Conservation (phyloP, 2,888 invertebrate genomes). For the Melanophora roralis region DNA sequence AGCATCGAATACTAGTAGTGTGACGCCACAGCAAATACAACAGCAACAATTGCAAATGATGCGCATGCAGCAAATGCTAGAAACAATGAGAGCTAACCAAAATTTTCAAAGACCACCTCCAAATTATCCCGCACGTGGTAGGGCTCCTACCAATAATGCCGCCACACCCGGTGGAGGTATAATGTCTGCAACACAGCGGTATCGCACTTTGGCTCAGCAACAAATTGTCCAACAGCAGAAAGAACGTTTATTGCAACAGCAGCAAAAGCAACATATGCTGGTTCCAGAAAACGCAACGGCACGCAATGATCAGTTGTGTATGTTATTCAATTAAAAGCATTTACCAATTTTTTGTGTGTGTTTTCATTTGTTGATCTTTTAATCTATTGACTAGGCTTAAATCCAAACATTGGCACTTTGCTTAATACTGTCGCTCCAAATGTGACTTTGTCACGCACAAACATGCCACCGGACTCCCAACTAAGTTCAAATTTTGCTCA, state of each 20-base stretch:
- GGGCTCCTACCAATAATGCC: conserved; percentile 73
- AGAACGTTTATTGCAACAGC: conserved; percentile 85
- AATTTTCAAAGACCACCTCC: conserved; percentile 77
- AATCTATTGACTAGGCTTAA: conserved; percentile 69
- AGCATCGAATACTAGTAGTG: conserved; percentile 28
- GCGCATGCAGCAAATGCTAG: conserved; percentile 67
- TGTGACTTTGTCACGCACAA: conserved; percentile 88
- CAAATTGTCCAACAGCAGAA: conserved; percentile 74
- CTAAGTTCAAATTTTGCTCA: conserved; percentile 82
- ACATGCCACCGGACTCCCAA: conserved; percentile 80
- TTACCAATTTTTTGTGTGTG: background rate
- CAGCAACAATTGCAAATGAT: conserved; percentile 70
- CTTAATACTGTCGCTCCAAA: conserved; percentile 90
- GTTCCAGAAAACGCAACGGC: conserved; percentile 87
- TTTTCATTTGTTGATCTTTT: background rate
- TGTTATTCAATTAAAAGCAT: conserved; percentile 49
- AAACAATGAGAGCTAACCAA: conserved; percentile 70
- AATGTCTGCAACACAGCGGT: conserved; percentile 68
- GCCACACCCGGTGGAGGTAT: conserved; percentile 71
- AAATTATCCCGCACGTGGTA: conserved; percentile 73
- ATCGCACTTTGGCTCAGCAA: conserved; percentile 71
- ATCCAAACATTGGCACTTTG: conserved; percentile 87
- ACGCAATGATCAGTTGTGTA: conserved; percentile 75
- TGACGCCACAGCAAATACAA: conserved; percentile 63
- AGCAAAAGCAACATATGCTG: conserved; percentile 88